A percentile compares a stretch with the other conserved stretches of the same genome.
Evolutionary conservation across 2,888 invertebrate genomes (phyloP).

Genomic region (Dioctria linearis): DNA sequence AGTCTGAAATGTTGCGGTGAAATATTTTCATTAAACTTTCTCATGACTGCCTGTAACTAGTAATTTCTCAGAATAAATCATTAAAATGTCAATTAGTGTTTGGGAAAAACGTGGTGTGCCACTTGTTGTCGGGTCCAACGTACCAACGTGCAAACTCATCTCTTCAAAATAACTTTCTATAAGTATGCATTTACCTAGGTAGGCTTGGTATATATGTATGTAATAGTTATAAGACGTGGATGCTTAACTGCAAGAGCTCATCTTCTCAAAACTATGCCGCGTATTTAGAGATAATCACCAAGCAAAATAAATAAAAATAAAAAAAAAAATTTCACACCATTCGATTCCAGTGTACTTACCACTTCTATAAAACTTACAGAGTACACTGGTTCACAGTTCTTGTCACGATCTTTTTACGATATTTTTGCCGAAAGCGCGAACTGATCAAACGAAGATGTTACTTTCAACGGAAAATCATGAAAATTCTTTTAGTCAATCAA

Average conservation of each 20-base stretch:
- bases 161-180: no score
- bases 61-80: not conserved
- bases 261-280: not conserved
- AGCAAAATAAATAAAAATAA: not conserved
- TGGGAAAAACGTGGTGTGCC: not conserved
- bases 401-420: slow-evolving; percentile 13
- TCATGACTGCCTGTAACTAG: not conserved
- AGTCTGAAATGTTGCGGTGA: no score
- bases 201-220: no score
- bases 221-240: no score
- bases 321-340: slow-evolving; percentile 39
- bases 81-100: not conserved
- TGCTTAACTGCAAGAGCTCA: not conserved
- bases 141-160: not conserved
- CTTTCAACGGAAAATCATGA: slow-evolving; percentile 13
- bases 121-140: not conserved
- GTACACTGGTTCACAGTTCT: not conserved
- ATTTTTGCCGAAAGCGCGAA: slow-evolving; percentile 16
- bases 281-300: slow-evolving; percentile 1
- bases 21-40: not conserved
- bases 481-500: slow-evolving; percentile 8
- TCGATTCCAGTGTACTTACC: not conserved
- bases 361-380: not conserved
- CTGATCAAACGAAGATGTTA: slow-evolving; percentile 31
- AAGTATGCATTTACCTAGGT: no score